Evolutionary conservation across 2,113 vertebrate species (phyloP).

Genomic region (Malurus alboscapulatus): DNA sequence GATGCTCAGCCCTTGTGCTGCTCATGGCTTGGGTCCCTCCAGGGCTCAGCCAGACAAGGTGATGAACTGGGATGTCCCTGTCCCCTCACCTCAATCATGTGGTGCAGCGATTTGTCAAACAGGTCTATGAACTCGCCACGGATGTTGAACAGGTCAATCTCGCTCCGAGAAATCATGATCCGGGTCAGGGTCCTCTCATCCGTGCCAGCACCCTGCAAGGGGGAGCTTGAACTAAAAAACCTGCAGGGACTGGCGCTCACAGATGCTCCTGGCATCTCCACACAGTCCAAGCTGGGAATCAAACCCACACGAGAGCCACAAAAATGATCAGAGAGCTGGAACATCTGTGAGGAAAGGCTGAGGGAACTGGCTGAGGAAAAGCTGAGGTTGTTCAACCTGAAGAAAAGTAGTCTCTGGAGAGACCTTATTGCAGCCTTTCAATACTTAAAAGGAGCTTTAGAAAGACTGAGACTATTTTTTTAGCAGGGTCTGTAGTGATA

Average conservation of each 20-base stretch:
- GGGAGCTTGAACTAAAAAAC: not conserved
- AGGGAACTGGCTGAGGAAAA: not conserved
- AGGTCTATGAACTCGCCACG: conserved; percentile 90
- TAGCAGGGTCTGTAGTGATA: not conserved
- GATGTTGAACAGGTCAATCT: conserved; percentile 91
- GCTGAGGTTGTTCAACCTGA: not conserved
- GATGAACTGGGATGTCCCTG: accelerated
- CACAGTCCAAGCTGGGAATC: not conserved
- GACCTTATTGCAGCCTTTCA: not conserved
- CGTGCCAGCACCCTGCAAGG: conserved; percentile 87
- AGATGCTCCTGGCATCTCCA: not conserved
- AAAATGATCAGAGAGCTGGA: not conserved
- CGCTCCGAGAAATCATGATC: conserved; percentile 92
- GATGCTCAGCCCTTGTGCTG: not conserved
- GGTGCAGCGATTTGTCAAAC: conserved; percentile 86
- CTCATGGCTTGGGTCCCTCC: not conserved
- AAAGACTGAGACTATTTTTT: not conserved
- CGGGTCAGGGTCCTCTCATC: conserved; percentile 92
- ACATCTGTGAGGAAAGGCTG: not conserved
- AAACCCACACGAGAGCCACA: not conserved
- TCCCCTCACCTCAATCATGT: conserved; percentile 88
- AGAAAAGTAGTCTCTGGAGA: not conserved
- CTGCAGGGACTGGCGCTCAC: not conserved
- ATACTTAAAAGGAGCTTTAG: not conserved
- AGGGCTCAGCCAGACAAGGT: not conserved